A percentile compares a stretch with the other conserved stretches of the same genome.
These are phyloP conservation scores for Muscicapa adusta DNA, from an alignment of 2,113 vertebrate genomes.

Conservation along the genomic window DNA sequence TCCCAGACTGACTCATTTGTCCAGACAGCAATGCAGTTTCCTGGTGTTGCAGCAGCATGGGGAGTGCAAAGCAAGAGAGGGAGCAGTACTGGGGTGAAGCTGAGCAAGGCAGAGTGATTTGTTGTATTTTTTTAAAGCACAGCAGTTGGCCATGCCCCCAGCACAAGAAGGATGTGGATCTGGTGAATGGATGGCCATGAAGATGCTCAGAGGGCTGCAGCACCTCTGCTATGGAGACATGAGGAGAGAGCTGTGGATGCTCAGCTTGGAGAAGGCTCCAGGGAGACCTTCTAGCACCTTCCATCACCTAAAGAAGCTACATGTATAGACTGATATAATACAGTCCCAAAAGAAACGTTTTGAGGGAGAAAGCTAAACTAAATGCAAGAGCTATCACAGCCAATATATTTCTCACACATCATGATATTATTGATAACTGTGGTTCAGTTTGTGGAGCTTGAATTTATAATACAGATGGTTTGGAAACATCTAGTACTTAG, in stretches of 20 bases:
- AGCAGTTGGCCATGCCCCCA: not conserved
- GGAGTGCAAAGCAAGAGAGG: not conserved
- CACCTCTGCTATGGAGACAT: not conserved
- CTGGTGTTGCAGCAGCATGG: not conserved
- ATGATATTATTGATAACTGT: accelerated
- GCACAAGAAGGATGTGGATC: not conserved
- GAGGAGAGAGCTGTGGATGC: not conserved
- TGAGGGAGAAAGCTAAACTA: not conserved
- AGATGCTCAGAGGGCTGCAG: not conserved
- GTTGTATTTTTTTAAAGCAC: not conserved
- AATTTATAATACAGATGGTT: not conserved
- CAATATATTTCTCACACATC: not conserved
- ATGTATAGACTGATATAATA: not conserved
- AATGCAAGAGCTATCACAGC: not conserved
- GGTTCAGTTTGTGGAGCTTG: not conserved
- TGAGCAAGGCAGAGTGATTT: not conserved
- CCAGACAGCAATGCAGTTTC: not conserved
- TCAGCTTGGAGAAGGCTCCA: not conserved
- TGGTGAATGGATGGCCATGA: not conserved
- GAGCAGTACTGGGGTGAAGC: not conserved
- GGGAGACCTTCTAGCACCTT: not conserved
- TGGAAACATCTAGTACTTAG: not conserved
- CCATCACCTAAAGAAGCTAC: not conserved
- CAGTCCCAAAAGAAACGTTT: not conserved
- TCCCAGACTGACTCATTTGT: not conserved